Evolutionary conservation across 2,113 vertebrate species (phyloP).

Genomic region (Oophaga pumilio): DNA sequence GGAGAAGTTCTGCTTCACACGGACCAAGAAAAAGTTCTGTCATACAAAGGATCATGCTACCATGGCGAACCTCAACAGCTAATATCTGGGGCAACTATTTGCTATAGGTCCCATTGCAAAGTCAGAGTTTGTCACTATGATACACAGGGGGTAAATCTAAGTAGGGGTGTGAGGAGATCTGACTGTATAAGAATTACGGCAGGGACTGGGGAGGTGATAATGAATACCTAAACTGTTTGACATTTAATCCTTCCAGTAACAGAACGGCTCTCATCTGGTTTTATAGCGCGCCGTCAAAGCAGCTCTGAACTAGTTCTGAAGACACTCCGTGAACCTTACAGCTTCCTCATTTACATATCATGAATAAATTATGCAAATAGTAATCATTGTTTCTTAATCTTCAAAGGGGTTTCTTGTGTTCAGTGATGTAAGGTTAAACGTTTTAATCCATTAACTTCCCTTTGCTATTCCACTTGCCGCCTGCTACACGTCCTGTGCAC

Average conservation of each 20-base stretch:
- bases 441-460: slow-evolving; percentile 37
- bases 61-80: background rate
- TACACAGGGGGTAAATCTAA: background rate
- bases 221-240: background rate
- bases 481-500: background rate
- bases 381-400: slow-evolving; percentile 39
- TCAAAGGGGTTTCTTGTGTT: slow-evolving; percentile 6
- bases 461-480: background rate
- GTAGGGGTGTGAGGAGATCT: background rate
- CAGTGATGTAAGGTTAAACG: slow-evolving; percentile 35
- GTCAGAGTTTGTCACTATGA: background rate
- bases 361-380: slow-evolving; percentile 47
- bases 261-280: slow-evolving; percentile 10
- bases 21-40: too few species aligned
- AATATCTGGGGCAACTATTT: background rate
- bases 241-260: background rate
- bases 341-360: slow-evolving; percentile 38
- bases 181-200: background rate
- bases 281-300: slow-evolving; percentile 6
- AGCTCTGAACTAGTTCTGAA: slow-evolving; percentile 3
- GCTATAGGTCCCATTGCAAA: background rate
- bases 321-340: background rate
- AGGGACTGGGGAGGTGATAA: background rate
- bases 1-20: background rate
- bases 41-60: background rate